phyloP scores from a whole-genome alignment of 2,797 vertebrate genomes.

The Labroides dimidiatus region DNA sequence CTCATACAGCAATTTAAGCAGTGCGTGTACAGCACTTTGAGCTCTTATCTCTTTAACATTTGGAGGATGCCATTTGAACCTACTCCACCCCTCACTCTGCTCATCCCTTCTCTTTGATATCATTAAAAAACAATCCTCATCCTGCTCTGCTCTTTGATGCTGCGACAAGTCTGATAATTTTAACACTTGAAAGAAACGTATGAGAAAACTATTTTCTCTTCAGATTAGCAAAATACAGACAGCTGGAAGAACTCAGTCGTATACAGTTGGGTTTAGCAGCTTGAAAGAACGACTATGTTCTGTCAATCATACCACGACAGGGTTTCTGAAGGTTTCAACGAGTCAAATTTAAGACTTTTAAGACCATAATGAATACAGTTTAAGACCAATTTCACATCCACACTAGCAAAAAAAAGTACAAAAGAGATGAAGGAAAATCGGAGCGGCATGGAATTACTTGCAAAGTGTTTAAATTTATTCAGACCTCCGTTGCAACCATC shows the following conservation, averaged over 20 bases:
- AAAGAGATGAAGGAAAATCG: too few relatives aligned
- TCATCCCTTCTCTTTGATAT: neutral
- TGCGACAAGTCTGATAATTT: neutral
- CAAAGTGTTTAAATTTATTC: too few relatives aligned
- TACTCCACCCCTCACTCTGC: neutral
- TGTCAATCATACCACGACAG: neutral
- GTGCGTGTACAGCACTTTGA: neutral
- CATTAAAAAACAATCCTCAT: neutral
- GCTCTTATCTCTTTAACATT: slow-evolving; percentile 1
- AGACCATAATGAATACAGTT: too few relatives aligned
- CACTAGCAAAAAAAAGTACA: too few relatives aligned
- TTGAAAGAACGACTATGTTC: neutral
- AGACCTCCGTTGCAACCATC: too few relatives aligned
- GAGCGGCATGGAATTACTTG: too few relatives aligned
- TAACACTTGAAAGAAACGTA: neutral
- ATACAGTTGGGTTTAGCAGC: too few relatives aligned
- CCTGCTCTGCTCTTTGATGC: slow-evolving; percentile 4
- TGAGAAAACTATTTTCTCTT: neutral
- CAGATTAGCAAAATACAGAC: neutral
- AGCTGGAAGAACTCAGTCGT: neutral
- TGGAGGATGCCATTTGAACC: slow-evolving; percentile 3
- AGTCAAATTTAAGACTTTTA: too few relatives aligned
- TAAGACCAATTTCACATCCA: too few relatives aligned
- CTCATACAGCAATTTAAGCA: slow-evolving; percentile 1
- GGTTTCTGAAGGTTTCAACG: too few relatives aligned